Evolutionary conservation across 2,888 invertebrate genomes (phyloP), one percentile per base, ranked within the genome.

Genomic region (Drosophila monieri): DNA sequence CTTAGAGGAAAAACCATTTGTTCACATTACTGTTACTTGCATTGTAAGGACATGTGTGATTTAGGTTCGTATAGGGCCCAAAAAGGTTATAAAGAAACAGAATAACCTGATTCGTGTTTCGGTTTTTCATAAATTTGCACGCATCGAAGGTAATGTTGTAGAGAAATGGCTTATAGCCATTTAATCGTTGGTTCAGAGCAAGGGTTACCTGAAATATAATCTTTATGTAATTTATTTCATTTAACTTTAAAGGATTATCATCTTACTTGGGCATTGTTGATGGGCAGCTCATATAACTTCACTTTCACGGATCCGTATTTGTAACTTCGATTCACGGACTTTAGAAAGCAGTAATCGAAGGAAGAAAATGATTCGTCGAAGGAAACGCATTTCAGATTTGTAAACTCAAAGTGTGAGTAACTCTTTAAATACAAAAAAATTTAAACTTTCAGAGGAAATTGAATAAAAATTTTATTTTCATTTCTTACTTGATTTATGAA

Each of bases 311-410:
- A 71, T n/a, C 14, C 35, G n/a, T 73, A 66, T 44, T 73, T 72
- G 47, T 67, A 73, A 10, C 41, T 72, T 1, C 73, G 61, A 61
- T 72, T 73, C 1, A 67, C 35, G 2, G 73, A 72, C 39, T 62
- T 73, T 0, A 72, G 32, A 3, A 30, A 32, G 32, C 67, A 72
- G 15, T 55, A 21, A 1, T 72, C 58, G 15, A 73, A 57, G 8
- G 44, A 25, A 0, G 10, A 10, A 14, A 32, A 37, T 1, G 25
- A 48, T 6, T 48, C n/a, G 30, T 73, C 60, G 0, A 49, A 0
- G 8, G 53, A n/a, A 8, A 8, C 32, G 43, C 65, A 71, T 35
- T 65, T 57, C 0, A 73, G 0, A 8, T 73, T 73, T 1, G 67
- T 55, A 2, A 67, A 67, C 30, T 73, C 61, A n/a, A 53, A 53